A percentile compares a stretch with the other conserved stretches of the same genome.
Evolutionary conservation across 2,888 invertebrate species (phyloP).

Genomic region (Meandrusa payeni): DNA sequence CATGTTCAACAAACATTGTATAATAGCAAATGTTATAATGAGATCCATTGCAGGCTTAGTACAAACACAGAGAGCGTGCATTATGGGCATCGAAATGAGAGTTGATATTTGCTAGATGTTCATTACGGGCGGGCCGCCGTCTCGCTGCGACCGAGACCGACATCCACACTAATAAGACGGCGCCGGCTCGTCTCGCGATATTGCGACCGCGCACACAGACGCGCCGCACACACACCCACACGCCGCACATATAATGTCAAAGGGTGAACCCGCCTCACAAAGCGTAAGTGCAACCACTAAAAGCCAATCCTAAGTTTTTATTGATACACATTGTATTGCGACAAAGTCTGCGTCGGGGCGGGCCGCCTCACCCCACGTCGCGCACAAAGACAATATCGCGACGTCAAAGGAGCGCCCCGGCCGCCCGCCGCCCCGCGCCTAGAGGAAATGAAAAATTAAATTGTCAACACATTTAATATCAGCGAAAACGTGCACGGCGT

Average conservation of each 20-base stretch:
- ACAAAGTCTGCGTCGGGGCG: conserved; percentile 77
- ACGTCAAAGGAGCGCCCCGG: conserved; percentile 75
- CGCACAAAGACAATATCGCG: conserved; percentile 81
- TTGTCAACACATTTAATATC: conserved; percentile 82
- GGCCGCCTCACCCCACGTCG: conserved; percentile 73
- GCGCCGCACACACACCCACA: conserved; percentile 40
- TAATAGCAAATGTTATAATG: conserved; percentile 2
- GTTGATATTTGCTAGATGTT: conserved; percentile 22
- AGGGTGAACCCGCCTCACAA: conserved; percentile 79
- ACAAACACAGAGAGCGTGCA: conserved; percentile 15
- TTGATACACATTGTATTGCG: conserved; percentile 82
- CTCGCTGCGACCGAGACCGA: conserved; percentile 7
- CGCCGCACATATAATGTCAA: conserved; percentile 72
- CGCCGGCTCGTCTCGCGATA: conserved; percentile 55
- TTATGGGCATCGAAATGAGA: conserved; percentile 14
- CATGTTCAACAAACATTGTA: too few relatives aligned
- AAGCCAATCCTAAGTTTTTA: conserved; percentile 82
- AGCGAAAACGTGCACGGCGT: conserved; percentile 79
- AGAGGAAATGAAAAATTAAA: conserved; percentile 81
- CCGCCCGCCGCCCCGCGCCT: conserved; percentile 52
- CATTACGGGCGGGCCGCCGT: conserved; percentile 20
- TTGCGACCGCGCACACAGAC: conserved; percentile 17
- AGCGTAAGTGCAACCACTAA: conserved; percentile 82
- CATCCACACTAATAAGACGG: conserved; percentile 32
- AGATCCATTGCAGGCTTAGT: neutral